These are phyloP conservation scores for Temnopleurus reevesii DNA, from an alignment of 53 echinoderm and acorn worm species.

Conservation along the genomic window DNA sequence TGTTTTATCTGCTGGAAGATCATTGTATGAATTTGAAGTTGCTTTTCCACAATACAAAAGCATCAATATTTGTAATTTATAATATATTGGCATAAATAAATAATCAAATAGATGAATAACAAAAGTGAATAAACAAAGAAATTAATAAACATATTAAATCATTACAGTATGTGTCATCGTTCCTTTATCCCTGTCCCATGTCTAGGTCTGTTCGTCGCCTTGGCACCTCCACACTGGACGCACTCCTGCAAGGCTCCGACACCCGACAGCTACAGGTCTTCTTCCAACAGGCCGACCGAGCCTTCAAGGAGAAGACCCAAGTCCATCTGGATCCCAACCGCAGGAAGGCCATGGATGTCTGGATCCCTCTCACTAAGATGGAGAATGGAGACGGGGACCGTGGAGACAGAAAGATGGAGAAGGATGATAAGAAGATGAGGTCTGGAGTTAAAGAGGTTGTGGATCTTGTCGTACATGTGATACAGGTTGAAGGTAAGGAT, in stretches of 20 bases:
- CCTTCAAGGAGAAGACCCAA: conserved; percentile 1
- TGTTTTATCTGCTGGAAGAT: no score
- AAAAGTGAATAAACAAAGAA: no score
- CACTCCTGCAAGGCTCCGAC: conserved; percentile 3
- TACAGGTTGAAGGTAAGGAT: conserved; percentile 38
- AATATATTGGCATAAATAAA: no score
- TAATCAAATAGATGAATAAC: no score
- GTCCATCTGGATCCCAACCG: not conserved
- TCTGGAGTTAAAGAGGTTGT: conserved; percentile 31
- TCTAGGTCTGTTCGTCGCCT: not conserved
- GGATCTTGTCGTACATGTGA: conserved; percentile 27
- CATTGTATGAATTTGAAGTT: no score
- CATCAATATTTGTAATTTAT: no score
- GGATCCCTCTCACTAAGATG: conserved; percentile 22
- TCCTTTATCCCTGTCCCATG: no score
- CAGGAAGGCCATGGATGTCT: not conserved
- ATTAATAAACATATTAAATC: no score
- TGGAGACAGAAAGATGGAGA: not conserved
- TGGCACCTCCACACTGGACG: not conserved
- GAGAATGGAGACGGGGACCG: not conserved
- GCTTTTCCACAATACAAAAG: no score
- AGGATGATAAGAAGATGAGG: conserved; percentile 25
- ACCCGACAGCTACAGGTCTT: conserved; percentile 15
- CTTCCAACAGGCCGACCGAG: not conserved
- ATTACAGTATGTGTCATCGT: no score